These are phyloP conservation scores for Epinotia ramella DNA, from an alignment of 2,888 invertebrate genomes.

Conservation along the genomic window DNA sequence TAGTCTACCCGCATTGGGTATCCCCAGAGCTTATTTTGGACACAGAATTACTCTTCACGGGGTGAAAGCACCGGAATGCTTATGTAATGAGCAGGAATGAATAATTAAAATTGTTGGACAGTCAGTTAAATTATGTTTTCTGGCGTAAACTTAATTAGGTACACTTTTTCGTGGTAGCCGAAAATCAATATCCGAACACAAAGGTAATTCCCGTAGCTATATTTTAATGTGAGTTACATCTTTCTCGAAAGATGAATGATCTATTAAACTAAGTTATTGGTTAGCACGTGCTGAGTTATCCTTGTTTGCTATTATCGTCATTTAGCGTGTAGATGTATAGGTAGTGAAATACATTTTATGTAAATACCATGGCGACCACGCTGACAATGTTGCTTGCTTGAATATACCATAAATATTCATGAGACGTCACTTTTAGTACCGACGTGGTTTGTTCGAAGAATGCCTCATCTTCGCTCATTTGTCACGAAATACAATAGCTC, in stretches of 20 bases:
- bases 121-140: background rate
- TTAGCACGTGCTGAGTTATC: background rate
- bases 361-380: slow-evolving; percentile 36
- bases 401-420: slow-evolving; percentile 45
- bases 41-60: slow-evolving; percentile 6
- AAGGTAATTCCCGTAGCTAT: background rate
- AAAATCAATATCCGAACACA: background rate
- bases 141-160: background rate
- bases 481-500: slow-evolving; percentile 34
- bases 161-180: background rate
- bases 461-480: slow-evolving; percentile 39
- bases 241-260: background rate
- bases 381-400: slow-evolving; percentile 42
- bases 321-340: slow-evolving; percentile 7
- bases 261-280: background rate
- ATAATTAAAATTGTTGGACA: slow-evolving; percentile 18
- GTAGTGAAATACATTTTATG: slow-evolving; percentile 35
- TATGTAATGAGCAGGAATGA: background rate
- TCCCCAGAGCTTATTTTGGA: slow-evolving; percentile 9
- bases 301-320: slow-evolving; percentile 4
- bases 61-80: background rate
- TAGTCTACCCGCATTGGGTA: slow-evolving; percentile 24
- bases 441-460: slow-evolving; percentile 42
- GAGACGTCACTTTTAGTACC: slow-evolving; percentile 37
- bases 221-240: background rate